phyloP scores from a whole-genome alignment of 2,797 vertebrate genomes.

The Onychomys arenicola region DNA sequence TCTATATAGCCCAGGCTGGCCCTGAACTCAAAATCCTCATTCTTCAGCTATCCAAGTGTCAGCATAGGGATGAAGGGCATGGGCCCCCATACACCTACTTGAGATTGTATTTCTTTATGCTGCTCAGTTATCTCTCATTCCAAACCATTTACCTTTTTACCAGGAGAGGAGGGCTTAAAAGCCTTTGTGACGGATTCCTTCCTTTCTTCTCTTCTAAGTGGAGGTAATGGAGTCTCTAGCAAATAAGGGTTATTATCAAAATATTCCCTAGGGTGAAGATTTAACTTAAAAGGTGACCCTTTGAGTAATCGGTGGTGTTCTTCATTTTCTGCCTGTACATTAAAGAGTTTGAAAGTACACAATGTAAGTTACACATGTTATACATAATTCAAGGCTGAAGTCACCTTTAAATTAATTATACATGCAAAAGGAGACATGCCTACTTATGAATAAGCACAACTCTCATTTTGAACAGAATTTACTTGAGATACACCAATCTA shows the following conservation, averaged over 20 bases:
- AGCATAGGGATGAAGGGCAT: not conserved
- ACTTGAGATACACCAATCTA: not conserved
- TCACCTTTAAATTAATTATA: constrained; percentile 31
- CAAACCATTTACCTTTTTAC: constrained; percentile 88
- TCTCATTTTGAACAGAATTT: constrained; percentile 15
- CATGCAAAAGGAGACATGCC: not conserved
- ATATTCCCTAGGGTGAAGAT: constrained; percentile 91
- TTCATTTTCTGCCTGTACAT: constrained; percentile 87
- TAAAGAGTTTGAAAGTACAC: constrained; percentile 69
- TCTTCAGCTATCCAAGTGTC: not conserved
- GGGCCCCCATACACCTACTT: not conserved
- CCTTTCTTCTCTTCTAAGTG: constrained; percentile 82
- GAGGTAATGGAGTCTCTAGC: constrained; percentile 87
- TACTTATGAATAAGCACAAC: not conserved
- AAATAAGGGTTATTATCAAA: constrained; percentile 93
- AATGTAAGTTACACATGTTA: constrained; percentile 22
- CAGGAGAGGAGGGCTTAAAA: constrained; percentile 92
- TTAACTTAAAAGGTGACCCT: constrained; percentile 91
- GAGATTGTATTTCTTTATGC: not conserved
- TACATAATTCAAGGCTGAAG: not conserved
- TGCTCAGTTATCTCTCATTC: constrained; percentile 22
- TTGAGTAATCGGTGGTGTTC: constrained; percentile 89
- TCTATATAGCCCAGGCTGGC: not conserved
- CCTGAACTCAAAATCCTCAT: not conserved
- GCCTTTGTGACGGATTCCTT: constrained; percentile 75